Evolutionary conservation across 2,113 vertebrate species (phyloP).

Genomic region (Panthera uncia): DNA sequence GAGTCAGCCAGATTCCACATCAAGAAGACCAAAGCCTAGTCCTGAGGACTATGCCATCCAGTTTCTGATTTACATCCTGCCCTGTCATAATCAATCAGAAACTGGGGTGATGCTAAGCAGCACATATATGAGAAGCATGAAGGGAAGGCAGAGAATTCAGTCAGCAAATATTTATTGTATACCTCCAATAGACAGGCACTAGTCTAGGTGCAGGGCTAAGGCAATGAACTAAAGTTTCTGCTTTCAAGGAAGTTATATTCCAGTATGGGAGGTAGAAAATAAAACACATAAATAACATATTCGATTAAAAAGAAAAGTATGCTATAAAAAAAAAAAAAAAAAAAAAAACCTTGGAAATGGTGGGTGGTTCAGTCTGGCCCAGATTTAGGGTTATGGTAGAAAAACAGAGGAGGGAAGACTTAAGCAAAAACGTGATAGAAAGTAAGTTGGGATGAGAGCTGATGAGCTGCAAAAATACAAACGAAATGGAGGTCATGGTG

Average conservation of each 20-base stretch:
- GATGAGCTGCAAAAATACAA: neutral
- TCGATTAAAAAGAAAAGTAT: neutral
- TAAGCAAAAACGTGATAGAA: neutral
- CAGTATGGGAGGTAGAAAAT: neutral
- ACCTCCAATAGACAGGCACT: neutral
- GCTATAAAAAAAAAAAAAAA: neutral
- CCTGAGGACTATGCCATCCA: neutral
- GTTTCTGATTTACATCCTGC: neutral
- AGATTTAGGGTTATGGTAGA: neutral
- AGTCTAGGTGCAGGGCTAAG: neutral
- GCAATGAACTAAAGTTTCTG: neutral
- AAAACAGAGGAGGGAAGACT: neutral
- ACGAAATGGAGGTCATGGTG: neutral
- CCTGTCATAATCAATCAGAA: neutral
- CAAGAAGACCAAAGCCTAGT: neutral
- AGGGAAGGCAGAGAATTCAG: neutral
- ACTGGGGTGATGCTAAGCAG: neutral
- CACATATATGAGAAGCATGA: neutral
- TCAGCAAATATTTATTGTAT: neutral
- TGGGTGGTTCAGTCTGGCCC: neutral
- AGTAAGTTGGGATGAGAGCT: neutral
- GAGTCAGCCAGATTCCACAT: neutral
- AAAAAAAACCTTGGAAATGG: neutral
- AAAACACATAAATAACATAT: conserved; percentile 1
- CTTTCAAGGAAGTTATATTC: neutral